phyloP scores from a whole-genome alignment of 2,113 vertebrate species.

The Nerophis ophidion region DNA sequence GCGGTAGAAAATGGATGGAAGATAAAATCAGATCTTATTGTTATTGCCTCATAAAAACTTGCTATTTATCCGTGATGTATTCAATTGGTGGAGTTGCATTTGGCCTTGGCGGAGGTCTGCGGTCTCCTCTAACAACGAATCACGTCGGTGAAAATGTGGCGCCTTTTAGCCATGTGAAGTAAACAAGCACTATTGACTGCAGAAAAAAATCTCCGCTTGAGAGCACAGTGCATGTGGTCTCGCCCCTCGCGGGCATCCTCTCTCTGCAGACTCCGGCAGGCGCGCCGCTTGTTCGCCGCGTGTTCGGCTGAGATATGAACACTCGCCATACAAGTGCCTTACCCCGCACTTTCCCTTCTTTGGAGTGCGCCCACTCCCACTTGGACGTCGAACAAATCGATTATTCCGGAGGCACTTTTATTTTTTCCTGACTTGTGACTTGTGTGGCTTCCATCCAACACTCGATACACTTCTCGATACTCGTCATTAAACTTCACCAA shows the following conservation, averaged over 20 bases:
- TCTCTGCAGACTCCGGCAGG: conserved; percentile 22
- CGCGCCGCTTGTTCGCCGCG: conserved; percentile 33
- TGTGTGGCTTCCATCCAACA: conserved; percentile 30
- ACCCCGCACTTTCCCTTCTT: conserved; percentile 52
- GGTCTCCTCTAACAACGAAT: not conserved
- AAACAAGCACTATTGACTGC: conserved; percentile 6
- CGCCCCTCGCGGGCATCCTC: conserved; percentile 46
- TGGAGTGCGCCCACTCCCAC: conserved; percentile 45
- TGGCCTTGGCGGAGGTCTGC: not conserved
- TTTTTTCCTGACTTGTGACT: conserved; percentile 45
- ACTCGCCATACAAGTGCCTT: conserved; percentile 33
- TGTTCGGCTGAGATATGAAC: conserved; percentile 62
- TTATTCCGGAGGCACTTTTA: conserved; percentile 46
- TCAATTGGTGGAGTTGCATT: too few relatives aligned
- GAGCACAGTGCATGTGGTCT: conserved; percentile 6
- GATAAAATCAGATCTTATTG: too few relatives aligned
- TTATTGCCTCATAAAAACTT: too few relatives aligned
- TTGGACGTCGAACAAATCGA: conserved; percentile 61
- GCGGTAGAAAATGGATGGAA: too few relatives aligned
- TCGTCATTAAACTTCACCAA: too few relatives aligned
- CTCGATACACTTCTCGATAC: too few relatives aligned
- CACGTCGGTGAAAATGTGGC: not conserved
- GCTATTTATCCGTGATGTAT: too few relatives aligned
- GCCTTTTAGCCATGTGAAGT: not conserved
- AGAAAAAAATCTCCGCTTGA: conserved; percentile 13